phyloP scores from a whole-genome alignment of 2,888 invertebrate species.

The Sarcophaga variegata region DNA sequence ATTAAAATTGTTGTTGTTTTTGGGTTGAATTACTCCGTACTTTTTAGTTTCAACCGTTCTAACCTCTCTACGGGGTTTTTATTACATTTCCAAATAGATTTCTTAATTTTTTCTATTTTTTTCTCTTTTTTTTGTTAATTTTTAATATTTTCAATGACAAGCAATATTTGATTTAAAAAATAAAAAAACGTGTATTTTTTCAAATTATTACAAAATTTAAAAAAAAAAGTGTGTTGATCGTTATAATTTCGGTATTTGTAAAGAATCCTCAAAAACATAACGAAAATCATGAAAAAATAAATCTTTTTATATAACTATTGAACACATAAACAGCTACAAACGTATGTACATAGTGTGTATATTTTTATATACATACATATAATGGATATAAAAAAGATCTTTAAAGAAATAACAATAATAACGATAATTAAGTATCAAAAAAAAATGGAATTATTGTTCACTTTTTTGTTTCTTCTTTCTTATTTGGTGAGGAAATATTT shows the following conservation, averaged over 20 bases:
- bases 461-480: background rate
- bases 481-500: background rate
- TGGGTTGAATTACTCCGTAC: background rate
- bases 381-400: background rate
- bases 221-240: background rate
- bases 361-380: background rate
- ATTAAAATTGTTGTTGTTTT: background rate
- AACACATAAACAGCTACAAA: background rate
- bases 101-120: conserved; percentile 4
- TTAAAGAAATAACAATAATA: background rate
- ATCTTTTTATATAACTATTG: background rate
- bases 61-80: conserved; percentile 40
- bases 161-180: conserved; percentile 28
- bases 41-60: conserved; percentile 32
- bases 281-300: background rate
- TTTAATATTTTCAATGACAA: conserved; percentile 47
- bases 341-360: background rate
- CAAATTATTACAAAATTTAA: conserved; percentile 39
- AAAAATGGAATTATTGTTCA: background rate
- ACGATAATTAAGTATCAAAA: background rate
- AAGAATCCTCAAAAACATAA: background rate
- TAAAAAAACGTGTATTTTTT: conserved; percentile 8
- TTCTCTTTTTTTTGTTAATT: background rate
- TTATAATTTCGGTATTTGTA: background rate
- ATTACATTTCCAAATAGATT: conserved; percentile 30